Conservation (phyloP, 2,797 vertebrate genomes). For the Poeciliopsis presidionis region DNA sequence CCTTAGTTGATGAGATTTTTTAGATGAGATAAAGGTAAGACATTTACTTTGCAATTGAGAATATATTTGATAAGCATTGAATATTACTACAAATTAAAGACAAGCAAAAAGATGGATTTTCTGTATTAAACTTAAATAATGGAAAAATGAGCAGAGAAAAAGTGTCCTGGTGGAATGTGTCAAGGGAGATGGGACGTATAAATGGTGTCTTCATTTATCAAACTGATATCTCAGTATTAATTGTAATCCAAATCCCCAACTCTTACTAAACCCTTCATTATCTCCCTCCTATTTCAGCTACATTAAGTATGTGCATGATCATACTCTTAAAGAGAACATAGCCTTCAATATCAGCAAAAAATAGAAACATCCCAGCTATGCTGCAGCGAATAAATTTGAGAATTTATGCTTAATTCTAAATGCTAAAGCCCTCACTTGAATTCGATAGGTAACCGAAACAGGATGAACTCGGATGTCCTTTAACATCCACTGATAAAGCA, state of each 20-base stretch:
- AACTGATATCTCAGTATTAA: constrained; percentile 67
- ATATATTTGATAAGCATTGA: constrained; percentile 31
- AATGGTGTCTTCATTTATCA: constrained; percentile 69
- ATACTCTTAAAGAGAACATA: constrained; percentile 43
- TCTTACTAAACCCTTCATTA: constrained; percentile 58
- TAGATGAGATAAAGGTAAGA: not conserved
- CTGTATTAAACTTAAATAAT: constrained; percentile 23
- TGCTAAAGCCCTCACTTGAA: constrained; percentile 44
- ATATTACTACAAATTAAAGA: constrained; percentile 9
- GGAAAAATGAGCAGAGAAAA: constrained; percentile 31
- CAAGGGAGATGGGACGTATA: constrained; percentile 65
- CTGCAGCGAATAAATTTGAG: constrained; percentile 57
- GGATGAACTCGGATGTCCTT: constrained; percentile 22
- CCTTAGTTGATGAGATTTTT: not conserved
- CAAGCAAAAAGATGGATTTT: constrained; percentile 21
- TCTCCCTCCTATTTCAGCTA: constrained; percentile 55
- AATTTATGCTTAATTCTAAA: constrained; percentile 73
- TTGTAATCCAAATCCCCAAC: constrained; percentile 67
- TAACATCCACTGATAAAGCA: constrained; percentile 19
- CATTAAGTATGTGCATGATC: constrained; percentile 65
- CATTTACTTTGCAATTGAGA: constrained; percentile 20
- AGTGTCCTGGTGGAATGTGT: constrained; percentile 48
- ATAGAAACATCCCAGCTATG: constrained; percentile 64
- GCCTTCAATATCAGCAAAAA: constrained; percentile 57
- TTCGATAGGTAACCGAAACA: constrained; percentile 13